A percentile compares a stretch with the other conserved stretches of the same genome.
Evolutionary conservation across 1,140 invertebrate species (phyloP).

Genomic region (Sesamia nonagrioides): DNA sequence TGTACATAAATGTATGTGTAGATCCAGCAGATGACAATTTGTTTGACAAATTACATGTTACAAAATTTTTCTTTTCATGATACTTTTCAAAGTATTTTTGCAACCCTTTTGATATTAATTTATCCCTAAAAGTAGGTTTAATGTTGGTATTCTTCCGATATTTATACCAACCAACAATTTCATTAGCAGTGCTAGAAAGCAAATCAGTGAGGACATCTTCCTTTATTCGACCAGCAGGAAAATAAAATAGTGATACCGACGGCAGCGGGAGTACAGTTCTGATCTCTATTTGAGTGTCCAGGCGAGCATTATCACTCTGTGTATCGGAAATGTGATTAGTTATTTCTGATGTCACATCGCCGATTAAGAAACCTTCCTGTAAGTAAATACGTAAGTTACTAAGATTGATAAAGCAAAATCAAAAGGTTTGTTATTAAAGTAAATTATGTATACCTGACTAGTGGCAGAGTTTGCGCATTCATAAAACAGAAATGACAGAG

Average conservation of each 20-base stretch:
- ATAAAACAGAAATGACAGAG: conserved; percentile 89
- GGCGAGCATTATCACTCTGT: conserved; percentile 88
- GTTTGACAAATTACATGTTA: conserved; percentile 88
- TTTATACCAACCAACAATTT: conserved; percentile 90
- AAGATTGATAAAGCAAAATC: neutral
- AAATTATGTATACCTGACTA: conserved; percentile 86
- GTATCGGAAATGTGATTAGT: conserved; percentile 90
- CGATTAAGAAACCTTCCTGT: conserved; percentile 90
- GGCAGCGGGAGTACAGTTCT: conserved; percentile 88
- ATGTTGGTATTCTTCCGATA: conserved; percentile 87
- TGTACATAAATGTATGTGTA: conserved; percentile 89
- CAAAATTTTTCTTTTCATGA: conserved; percentile 83
- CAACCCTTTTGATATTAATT: conserved; percentile 88
- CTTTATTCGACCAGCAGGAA: conserved; percentile 87
- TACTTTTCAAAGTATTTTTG: conserved; percentile 86
- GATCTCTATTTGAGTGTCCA: conserved; percentile 89
- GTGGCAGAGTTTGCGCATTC: conserved; percentile 88
- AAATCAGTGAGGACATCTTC: conserved; percentile 86
- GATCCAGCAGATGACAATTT: conserved; percentile 76
- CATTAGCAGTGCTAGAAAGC: conserved; percentile 84
- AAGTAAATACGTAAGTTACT: conserved; percentile 62
- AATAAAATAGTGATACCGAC: conserved; percentile 86
- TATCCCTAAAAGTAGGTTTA: conserved; percentile 87
- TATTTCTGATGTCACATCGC: conserved; percentile 88
- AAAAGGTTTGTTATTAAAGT: neutral